Conservation (phyloP, 92 coral and sea anemone species). For the Virgularia gustaviana region DNA sequence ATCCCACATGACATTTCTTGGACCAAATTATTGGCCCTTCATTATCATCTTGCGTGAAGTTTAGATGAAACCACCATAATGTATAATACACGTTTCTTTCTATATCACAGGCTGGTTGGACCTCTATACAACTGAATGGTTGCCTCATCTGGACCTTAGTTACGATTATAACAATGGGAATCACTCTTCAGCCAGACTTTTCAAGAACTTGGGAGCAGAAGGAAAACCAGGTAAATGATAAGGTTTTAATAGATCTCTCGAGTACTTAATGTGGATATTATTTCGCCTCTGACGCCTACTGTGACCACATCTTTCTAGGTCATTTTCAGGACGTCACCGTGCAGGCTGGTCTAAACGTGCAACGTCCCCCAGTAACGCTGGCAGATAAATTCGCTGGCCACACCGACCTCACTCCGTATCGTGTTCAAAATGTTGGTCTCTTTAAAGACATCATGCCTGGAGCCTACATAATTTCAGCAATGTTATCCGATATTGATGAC, state of each 20-base stretch:
- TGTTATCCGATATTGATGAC: slow-evolving; percentile 83
- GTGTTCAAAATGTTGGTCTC: slow-evolving; percentile 75
- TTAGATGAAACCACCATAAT: too few relatives aligned
- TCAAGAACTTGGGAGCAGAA: slow-evolving; percentile 86
- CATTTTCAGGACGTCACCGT: slow-evolving; percentile 89
- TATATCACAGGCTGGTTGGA: slow-evolving; percentile 71
- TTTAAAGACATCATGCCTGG: slow-evolving; percentile 91
- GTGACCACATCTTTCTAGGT: slow-evolving; percentile 61
- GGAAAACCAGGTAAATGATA: slow-evolving; percentile 47
- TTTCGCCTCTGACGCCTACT: not conserved
- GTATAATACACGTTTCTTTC: not conserved
- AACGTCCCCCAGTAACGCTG: slow-evolving; percentile 64
- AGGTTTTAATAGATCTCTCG: not conserved
- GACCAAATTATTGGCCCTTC: too few relatives aligned
- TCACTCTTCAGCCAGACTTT: slow-evolving; percentile 73
- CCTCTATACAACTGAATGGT: slow-evolving; percentile 92
- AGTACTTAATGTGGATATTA: not conserved
- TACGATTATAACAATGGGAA: slow-evolving; percentile 85
- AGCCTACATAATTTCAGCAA: slow-evolving; percentile 74
- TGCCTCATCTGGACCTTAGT: slow-evolving; percentile 95
- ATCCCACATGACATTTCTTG: too few relatives aligned
- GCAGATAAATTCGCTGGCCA: slow-evolving; percentile 79
- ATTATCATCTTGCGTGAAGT: too few relatives aligned
- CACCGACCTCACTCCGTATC: slow-evolving; percentile 78
- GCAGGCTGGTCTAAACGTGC: slow-evolving; percentile 71